Conservation (phyloP, 1,140 invertebrate species). For the Heterodera carotae region DNA sequence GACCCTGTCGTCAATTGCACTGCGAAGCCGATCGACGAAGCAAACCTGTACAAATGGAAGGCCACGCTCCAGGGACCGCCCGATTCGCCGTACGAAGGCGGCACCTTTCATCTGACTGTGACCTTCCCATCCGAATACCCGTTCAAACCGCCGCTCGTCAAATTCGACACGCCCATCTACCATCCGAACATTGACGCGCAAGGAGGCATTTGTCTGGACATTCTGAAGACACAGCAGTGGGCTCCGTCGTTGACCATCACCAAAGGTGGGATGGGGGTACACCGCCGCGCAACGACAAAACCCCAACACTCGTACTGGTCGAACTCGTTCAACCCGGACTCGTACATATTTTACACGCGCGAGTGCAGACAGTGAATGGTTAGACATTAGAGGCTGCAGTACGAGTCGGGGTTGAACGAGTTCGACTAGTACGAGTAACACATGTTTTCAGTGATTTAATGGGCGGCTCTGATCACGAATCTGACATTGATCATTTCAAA, state of each 20-base stretch:
- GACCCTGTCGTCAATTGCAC: slow-evolving; percentile 97
- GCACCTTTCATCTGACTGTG: slow-evolving; percentile 98
- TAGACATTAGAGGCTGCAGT: too few species aligned
- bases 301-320: too few species aligned
- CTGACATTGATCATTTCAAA: too few species aligned
- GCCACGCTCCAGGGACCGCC: slow-evolving; percentile 98
- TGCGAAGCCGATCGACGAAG: slow-evolving; percentile 93
- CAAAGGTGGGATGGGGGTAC: slow-evolving; percentile 90
- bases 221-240: slow-evolving; percentile 97
- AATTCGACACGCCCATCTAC: slow-evolving; percentile 99
- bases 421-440: too few species aligned
- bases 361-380: too few species aligned
- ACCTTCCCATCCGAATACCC: slow-evolving; percentile 99
- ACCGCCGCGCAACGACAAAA: too few species aligned
- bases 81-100: slow-evolving; percentile 76
- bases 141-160: slow-evolving; percentile 98
- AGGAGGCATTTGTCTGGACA: slow-evolving; percentile 92
- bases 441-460: too few species aligned
- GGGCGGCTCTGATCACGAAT: too few species aligned
- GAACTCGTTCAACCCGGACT: background rate
- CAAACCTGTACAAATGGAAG: slow-evolving; percentile 91
- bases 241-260: slow-evolving; percentile 98
- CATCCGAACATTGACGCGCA: slow-evolving; percentile 99
- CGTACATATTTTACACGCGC: slow-evolving; percentile 24
- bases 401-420: too few species aligned